Base-by-base conservation (phyloP, 92 coral and sea anemone species). In the Meandrina meandrites region DNA sequence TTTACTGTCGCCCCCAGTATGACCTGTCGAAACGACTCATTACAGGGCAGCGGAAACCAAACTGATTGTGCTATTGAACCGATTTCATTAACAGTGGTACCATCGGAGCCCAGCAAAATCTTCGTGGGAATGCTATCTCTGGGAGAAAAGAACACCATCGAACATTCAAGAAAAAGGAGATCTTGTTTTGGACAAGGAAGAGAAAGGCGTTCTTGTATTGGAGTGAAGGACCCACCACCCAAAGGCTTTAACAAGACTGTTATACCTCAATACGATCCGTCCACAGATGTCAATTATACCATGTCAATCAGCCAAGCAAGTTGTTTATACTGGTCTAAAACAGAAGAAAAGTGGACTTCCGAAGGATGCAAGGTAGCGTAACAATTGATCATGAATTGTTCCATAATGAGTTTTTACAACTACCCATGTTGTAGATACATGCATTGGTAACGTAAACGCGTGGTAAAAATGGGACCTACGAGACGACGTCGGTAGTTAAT, bases 281-380 rank as follows among this genome's bases (percentile, higher is more conserved):
- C 47, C 1, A 83, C 91, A 27, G 91, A 88, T 53, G 42, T 78
- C 28, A 87, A 90, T 67, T 90, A 86, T 68, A 75, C 87, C 31
- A 48, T 90, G 85, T 57, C 42, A 15, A 74, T 87, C 51, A 54
- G 28, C 17, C 90, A 86, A n/a, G 45, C 83, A 30, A 76, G 78
- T 54, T 90, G 93, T 82, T 45, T 74, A 64, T 87, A 81, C 71
- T 90, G 93, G 93, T 82, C 86, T n/a, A 76, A 75, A 51, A 27
- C 32, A 1, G 70, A 87, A 11, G 67, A 90, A 18, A 76, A 68
- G 5, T 90, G 93, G 93, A 75, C 80, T 5, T 32, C 81, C 1
- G 83, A 71, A 19, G 93, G 93, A 8, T 90, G 92, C 78, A 74
- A 69, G 83, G 83, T 79, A 54, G 24, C 58, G 18, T 53, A 53